phyloP scores from a whole-genome alignment of 2,113 vertebrate genomes.

The Lanius ludovicianus region DNA sequence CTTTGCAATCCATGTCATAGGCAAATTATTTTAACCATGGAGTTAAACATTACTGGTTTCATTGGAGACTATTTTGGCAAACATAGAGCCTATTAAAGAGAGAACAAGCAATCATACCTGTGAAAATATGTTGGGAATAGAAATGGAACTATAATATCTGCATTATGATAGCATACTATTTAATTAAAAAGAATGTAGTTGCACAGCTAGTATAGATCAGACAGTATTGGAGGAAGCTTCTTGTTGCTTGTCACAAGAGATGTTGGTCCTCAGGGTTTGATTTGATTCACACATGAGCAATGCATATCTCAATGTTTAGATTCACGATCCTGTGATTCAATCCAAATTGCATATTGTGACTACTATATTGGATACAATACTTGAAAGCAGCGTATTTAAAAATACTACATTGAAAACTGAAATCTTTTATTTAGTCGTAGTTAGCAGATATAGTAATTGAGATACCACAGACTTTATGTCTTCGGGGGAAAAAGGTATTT shows the following conservation, averaged over 20 bases:
- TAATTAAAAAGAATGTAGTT: neutral
- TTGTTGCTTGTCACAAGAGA: neutral
- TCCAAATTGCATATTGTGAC: neutral
- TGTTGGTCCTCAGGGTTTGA: neutral
- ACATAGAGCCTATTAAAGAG: neutral
- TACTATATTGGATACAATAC: neutral
- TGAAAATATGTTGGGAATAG: neutral
- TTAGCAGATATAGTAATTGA: neutral
- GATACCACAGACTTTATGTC: neutral
- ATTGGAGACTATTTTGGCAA: neutral
- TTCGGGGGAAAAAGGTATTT: neutral
- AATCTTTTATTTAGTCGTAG: constrained; percentile 7
- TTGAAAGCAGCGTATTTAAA: neutral
- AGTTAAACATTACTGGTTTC: neutral
- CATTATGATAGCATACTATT: neutral
- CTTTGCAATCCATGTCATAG: rapidly evolving
- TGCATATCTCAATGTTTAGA: neutral
- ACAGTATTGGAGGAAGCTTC: neutral
- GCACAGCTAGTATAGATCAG: neutral
- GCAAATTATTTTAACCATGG: neutral
- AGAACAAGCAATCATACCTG: neutral
- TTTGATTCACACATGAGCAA: neutral
- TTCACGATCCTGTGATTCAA: neutral
- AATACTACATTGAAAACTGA: neutral
- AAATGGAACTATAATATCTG: neutral